These are phyloP conservation scores for Fulmarus glacialis DNA, from an alignment of 2,113 vertebrate species.

Conservation along the genomic window DNA sequence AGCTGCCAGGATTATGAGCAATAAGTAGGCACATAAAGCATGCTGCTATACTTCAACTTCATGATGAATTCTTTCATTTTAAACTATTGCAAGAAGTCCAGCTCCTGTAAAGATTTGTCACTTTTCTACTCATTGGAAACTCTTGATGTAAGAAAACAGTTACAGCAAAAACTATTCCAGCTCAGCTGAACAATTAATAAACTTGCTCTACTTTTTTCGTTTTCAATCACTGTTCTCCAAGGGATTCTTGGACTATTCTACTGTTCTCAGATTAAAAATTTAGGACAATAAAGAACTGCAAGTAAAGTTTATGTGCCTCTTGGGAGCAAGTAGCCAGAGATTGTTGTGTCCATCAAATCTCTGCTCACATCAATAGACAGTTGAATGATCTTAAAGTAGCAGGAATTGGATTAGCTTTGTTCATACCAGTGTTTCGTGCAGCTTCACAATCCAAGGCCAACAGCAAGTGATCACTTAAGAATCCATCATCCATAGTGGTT, in stretches of 20 bases:
- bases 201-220: not conserved
- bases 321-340: constrained; percentile 60
- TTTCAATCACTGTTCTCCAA: constrained; percentile 27
- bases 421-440: constrained; percentile 59
- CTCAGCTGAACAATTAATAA: constrained; percentile 46
- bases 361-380: constrained; percentile 46
- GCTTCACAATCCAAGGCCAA: constrained; percentile 34
- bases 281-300: constrained; percentile 63
- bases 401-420: constrained; percentile 51
- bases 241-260: not conserved
- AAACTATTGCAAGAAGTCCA: constrained; percentile 14
- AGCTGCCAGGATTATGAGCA: not conserved
- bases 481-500: constrained; percentile 45
- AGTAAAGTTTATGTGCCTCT: constrained; percentile 58
- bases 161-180: not conserved
- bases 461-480: constrained; percentile 53
- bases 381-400: constrained; percentile 42
- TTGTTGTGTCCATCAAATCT: constrained; percentile 64
- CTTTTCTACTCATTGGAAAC: constrained; percentile 33
- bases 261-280: constrained; percentile 57
- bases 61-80: constrained; percentile 50
- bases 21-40: not conserved
- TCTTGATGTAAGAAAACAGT: not conserved
- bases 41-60: not conserved
- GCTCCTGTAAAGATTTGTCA: constrained; percentile 41